Percentiles rank a stretch among this genome's conserved stretches.
phyloP scores from a whole-genome alignment of 1,140 invertebrate species.

The Limonius californicus region DNA sequence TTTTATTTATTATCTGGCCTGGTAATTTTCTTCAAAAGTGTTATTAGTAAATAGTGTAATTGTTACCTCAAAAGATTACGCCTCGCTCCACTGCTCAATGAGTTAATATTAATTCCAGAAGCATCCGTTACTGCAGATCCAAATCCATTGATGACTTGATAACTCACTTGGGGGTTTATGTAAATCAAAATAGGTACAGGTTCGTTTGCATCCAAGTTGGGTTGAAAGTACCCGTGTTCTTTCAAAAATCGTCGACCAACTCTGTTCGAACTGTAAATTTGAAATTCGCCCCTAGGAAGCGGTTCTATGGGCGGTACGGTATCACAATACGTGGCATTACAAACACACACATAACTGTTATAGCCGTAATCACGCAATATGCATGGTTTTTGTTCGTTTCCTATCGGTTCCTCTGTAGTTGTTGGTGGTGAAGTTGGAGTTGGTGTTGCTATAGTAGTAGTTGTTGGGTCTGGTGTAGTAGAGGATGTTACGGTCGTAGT shows the following conservation, averaged over 20 bases:
- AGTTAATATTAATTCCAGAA: not conserved
- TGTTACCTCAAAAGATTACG: not conserved
- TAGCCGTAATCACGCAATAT: not conserved
- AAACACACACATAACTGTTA: not conserved
- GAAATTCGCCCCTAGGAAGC: not conserved
- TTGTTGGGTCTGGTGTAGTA: too few relatives aligned
- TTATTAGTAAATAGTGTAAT: not conserved
- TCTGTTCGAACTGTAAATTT: not conserved
- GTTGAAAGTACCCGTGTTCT: not conserved
- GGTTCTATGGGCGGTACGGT: not conserved
- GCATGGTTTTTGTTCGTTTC: too few relatives aligned
- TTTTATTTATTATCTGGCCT: too few relatives aligned
- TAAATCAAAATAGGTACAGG: not conserved
- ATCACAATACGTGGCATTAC: not conserved
- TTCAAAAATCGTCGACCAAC: not conserved
- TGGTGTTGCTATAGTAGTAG: too few relatives aligned
- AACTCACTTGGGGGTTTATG: not conserved
- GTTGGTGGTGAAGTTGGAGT: too few relatives aligned
- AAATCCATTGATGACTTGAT: not conserved
- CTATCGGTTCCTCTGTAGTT: too few relatives aligned
- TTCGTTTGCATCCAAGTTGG: not conserved
- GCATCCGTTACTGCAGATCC: not conserved
- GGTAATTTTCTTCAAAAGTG: too few relatives aligned
- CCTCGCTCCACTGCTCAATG: not conserved
- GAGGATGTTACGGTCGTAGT: too few relatives aligned